Base-by-base conservation (phyloP, 2,113 vertebrate species). In the Martes martes region DNA sequence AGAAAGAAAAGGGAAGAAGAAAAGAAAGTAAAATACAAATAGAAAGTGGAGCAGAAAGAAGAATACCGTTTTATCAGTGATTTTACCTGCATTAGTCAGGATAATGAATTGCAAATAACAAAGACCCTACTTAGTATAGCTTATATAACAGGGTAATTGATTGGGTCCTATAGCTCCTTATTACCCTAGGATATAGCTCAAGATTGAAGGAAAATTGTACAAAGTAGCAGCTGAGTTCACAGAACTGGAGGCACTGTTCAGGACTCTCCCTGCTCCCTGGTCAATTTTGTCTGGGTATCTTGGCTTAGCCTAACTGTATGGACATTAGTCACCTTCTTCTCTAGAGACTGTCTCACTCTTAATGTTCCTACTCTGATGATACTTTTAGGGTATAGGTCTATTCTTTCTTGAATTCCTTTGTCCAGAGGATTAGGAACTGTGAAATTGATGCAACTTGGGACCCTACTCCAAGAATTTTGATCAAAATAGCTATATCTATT, bases 1-100 rank as follows among this genome's bases (percentile, higher is more conserved):
- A 24, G 24, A 59, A 31, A n/a, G 61, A 7, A 87, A 67, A 67
- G 9, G 3, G 21, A 14, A 36, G 24, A 67, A 26, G 6, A 19
- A 2, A 23, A 10, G 1, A 36, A 11, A 79, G 74, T 31, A 47
- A 78, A 78, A 47, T 31, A 59, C 28, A 14, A 39, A 33, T 19
- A 13, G 47, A 21, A 2, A 85, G 23, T 26, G 16, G 6, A 65
- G 11, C 0, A n/a, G 28, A 59, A 82, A 67, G 14, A 39, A 14
- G 14, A 39, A 14, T 8, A 63, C 6, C 6, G 2, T 14, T 7
- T 1, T 0, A 19, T 14, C 63, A 63, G 2, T 74, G 16, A 47
- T 33, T 74, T 45, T 19, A 45, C 3, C 42, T 28, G 7, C 11
- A 79, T 45, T n/a, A 28, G 31, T 74, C 63, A 91, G 52, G n/a